phyloP scores from a whole-genome alignment of 2,888 invertebrate species.

The Epinotia ramella region DNA sequence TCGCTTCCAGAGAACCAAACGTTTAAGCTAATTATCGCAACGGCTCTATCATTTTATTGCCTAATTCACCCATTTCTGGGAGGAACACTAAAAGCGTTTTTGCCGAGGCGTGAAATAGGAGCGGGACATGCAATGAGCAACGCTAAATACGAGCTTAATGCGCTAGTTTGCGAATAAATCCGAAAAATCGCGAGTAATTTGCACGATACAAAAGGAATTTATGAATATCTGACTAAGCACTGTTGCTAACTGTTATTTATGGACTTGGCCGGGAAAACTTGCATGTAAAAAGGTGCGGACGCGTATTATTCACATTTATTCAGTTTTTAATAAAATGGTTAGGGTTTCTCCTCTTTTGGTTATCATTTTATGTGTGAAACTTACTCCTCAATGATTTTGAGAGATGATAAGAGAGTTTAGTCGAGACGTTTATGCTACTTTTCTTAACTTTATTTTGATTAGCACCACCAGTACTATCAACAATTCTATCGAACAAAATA shows the following conservation, averaged over 20 bases:
- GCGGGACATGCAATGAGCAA: conserved; percentile 40
- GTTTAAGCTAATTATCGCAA: conserved; percentile 24
- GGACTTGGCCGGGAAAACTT: conserved; percentile 27
- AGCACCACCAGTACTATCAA: too few species aligned
- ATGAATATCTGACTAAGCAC: conserved; percentile 33
- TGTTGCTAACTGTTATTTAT: conserved; percentile 30
- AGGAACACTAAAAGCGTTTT: conserved; percentile 27
- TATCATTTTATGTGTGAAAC: not conserved
- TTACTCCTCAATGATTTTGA: not conserved
- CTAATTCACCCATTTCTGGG: conserved; percentile 35
- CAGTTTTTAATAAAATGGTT: conserved; percentile 5
- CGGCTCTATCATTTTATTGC: conserved; percentile 30
- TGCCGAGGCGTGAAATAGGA: conserved; percentile 38
- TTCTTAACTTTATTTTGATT: too few species aligned
- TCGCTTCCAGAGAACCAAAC: not conserved
- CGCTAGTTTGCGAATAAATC: conserved; percentile 30
- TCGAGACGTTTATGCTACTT: too few species aligned
- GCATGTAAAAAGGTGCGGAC: conserved; percentile 19
- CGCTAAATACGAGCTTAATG: conserved; percentile 35
- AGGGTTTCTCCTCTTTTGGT: not conserved
- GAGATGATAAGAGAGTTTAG: too few species aligned
- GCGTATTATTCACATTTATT: conserved; percentile 27
- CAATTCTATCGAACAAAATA: too few species aligned
- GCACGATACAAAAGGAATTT: conserved; percentile 36
- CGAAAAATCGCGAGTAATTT: conserved; percentile 36